Evolutionary conservation across 1,140 invertebrate species (phyloP).

Genomic region (Lasioglossum albipes): DNA sequence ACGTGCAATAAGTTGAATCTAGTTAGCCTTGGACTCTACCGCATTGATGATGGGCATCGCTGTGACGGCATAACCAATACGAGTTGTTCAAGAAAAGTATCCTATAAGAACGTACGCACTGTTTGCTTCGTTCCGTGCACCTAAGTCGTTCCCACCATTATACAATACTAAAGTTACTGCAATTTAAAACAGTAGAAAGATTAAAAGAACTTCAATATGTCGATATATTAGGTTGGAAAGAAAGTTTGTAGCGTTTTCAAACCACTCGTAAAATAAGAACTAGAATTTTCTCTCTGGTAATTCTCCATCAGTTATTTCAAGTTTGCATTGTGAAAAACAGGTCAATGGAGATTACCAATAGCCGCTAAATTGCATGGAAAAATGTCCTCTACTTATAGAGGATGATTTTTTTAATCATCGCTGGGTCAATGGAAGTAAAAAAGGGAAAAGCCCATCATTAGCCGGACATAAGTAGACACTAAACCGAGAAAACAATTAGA

Average conservation of each 20-base stretch:
- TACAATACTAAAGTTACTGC: too few relatives aligned
- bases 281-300: neutral
- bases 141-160: too few relatives aligned
- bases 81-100: neutral
- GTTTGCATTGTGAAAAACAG: too few relatives aligned
- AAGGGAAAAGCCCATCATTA: neutral
- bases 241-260: too few relatives aligned
- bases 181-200: too few relatives aligned
- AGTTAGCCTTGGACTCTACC: slow-evolving; percentile 28
- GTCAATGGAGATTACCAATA: neutral
- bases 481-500: neutral
- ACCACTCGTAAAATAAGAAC: too few relatives aligned
- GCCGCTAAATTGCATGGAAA: neutral
- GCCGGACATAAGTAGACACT: neutral
- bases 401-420: neutral
- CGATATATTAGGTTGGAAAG: too few relatives aligned
- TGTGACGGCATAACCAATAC: neutral
- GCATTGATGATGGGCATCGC: neutral
- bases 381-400: neutral
- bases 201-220: too few relatives aligned
- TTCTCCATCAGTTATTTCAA: too few relatives aligned
- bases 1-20: neutral
- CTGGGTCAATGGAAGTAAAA: neutral
- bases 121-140: too few relatives aligned
- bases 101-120: too few relatives aligned